These are phyloP conservation scores for Calephelis perditalis DNA, from an alignment of 2,888 invertebrate species.

Conservation along the genomic window DNA sequence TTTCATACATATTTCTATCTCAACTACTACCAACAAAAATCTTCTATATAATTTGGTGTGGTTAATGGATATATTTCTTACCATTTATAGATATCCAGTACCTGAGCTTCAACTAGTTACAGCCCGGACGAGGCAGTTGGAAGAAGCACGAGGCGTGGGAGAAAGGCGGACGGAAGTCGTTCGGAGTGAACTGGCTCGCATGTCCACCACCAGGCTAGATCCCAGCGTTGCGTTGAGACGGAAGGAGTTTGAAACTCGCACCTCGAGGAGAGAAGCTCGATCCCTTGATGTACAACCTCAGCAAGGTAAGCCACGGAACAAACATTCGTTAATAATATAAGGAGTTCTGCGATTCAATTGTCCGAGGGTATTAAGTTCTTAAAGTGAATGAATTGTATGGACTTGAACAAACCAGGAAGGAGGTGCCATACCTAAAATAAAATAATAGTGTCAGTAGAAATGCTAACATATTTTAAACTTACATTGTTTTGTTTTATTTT, in stretches of 20 bases:
- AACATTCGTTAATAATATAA: too few species aligned
- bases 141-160: slow-evolving; percentile 80
- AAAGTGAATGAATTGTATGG: too few species aligned
- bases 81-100: slow-evolving; percentile 53
- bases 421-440: too few species aligned
- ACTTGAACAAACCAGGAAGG: too few species aligned
- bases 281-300: slow-evolving; percentile 70
- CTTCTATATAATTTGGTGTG: too few species aligned
- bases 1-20: too few species aligned
- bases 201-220: slow-evolving; percentile 82
- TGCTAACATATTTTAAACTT: too few species aligned
- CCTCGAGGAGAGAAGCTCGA: slow-evolving; percentile 58
- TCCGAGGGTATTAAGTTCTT: too few species aligned
- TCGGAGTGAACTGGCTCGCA: slow-evolving; percentile 81
- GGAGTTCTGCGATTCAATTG: too few species aligned
- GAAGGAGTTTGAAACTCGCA: slow-evolving; percentile 83
- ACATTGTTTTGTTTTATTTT: too few species aligned
- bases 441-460: too few species aligned
- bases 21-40: too few species aligned
- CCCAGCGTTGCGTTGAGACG: slow-evolving; percentile 86
- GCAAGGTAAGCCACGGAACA: slow-evolving; percentile 39
- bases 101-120: slow-evolving; percentile 83
- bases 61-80: neutral
- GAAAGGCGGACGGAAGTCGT: slow-evolving; percentile 82
- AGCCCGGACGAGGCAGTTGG: slow-evolving; percentile 85